Evolutionary conservation across 2,888 invertebrate genomes (phyloP).

Genomic region (Busseola fusca): DNA sequence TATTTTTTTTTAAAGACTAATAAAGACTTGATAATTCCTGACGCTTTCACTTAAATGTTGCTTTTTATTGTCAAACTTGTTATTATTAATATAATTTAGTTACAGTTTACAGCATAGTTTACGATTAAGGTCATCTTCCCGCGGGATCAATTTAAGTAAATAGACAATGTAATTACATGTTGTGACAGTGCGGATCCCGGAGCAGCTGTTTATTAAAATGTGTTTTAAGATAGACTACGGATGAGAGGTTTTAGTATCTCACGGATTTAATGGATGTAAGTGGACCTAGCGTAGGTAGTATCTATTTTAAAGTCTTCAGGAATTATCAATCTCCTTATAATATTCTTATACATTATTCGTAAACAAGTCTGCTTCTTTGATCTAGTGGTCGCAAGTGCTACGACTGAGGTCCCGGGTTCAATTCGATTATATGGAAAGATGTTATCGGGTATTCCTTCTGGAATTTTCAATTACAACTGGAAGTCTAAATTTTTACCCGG

Average conservation of each 20-base stretch:
- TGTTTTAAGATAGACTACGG: conserved; percentile 6
- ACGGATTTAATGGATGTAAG: neutral
- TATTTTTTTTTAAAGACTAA: too few species aligned
- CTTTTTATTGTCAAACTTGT: too few species aligned
- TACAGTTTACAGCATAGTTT: conserved; percentile 24
- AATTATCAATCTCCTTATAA: neutral
- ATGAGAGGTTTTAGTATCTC: conserved; percentile 14
- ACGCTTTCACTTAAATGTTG: too few species aligned
- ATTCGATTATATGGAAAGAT: neutral
- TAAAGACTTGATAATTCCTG: too few species aligned
- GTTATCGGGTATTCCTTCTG: neutral
- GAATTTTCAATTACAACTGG: neutral
- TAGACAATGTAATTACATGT: conserved; percentile 51
- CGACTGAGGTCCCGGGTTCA: neutral
- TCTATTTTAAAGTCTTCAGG: neutral
- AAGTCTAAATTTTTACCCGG: neutral
- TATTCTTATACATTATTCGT: neutral
- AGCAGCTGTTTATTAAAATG: conserved; percentile 42
- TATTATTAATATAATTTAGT: neutral
- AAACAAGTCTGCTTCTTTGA: neutral
- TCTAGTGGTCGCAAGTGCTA: neutral
- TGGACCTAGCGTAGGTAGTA: neutral
- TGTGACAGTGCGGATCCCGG: conserved; percentile 31
- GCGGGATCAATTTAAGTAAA: conserved; percentile 45
- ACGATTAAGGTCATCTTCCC: conserved; percentile 33